Conservation (phyloP, 2,113 vertebrate species). For the Microcebus ravelobensis region DNA sequence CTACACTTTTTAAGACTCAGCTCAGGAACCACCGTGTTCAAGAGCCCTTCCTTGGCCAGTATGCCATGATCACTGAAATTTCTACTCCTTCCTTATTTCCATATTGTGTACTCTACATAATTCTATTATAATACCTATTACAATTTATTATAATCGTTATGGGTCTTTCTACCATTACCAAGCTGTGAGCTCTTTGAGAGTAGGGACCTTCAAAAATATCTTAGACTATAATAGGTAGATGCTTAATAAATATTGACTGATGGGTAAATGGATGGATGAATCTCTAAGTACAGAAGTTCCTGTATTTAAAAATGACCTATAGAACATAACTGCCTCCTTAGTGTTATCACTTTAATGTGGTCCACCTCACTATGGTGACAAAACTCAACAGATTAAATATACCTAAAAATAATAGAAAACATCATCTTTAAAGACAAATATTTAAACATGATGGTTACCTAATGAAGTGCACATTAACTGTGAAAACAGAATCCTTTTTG, state of each 20-base stretch:
- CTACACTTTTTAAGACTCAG: no score
- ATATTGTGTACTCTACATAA: accelerated
- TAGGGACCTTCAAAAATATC: not conserved
- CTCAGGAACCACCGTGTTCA: not conserved
- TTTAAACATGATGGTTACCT: accelerated
- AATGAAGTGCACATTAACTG: not conserved
- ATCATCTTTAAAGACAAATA: not conserved
- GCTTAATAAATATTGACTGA: not conserved
- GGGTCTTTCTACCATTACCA: not conserved
- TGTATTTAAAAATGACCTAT: not conserved
- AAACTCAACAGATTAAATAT: not conserved
- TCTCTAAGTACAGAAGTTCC: not conserved
- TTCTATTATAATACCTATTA: not conserved
- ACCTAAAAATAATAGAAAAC: not conserved
- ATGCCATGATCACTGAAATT: not conserved
- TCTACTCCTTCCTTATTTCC: not conserved
- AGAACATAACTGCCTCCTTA: not conserved
- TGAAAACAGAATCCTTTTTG: not conserved
- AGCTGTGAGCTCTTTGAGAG: not conserved
- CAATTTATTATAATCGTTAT: not conserved
- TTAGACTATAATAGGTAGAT: not conserved
- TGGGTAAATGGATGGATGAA: not conserved
- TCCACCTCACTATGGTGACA: not conserved
- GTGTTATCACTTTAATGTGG: not conserved
- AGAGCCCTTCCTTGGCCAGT: not conserved